Percentiles rank a stretch among this genome's conserved stretches.
Evolutionary conservation across 2,888 invertebrate species (phyloP).

Genomic region (Dicyrtoma fusca): DNA sequence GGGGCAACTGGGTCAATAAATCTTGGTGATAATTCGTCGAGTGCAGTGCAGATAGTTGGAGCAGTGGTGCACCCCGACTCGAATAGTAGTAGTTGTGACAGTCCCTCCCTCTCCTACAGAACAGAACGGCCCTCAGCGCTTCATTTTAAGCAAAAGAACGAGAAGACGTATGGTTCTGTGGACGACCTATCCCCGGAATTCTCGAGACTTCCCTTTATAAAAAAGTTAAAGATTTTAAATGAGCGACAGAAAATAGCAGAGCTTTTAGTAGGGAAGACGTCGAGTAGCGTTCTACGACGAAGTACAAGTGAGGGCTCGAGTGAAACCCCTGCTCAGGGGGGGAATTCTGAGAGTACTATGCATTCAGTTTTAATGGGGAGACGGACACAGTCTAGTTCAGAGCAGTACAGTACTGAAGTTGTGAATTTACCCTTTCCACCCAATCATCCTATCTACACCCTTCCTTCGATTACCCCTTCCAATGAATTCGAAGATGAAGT

Average conservation of each 20-base stretch:
- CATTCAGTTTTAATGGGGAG: conserved; percentile 51
- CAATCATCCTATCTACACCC: conserved; percentile 28
- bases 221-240: conserved; percentile 84
- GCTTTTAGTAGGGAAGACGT: conserved; percentile 60
- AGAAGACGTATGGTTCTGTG: conserved; percentile 55
- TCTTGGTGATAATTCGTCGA: not conserved
- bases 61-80: conserved; percentile 2
- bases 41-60: not conserved
- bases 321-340: conserved; percentile 56
- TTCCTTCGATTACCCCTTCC: conserved; percentile 27
- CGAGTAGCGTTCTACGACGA: conserved; percentile 69
- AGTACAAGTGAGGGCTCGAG: conserved; percentile 78
- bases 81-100: conserved; percentile 28
- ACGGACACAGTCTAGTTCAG: conserved; percentile 53
- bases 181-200: conserved; percentile 82
- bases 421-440: conserved; percentile 12
- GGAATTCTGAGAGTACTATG: conserved; percentile 38
- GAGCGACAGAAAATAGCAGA: conserved; percentile 84
- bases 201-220: conserved; percentile 82
- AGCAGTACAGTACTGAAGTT: conserved; percentile 28
- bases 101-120: conserved; percentile 9
- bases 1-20: not conserved
- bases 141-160: conserved; percentile 38
- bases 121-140: conserved; percentile 45
- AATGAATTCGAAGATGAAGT: conserved; percentile 29